Evolutionary conservation across 1,140 invertebrate species (phyloP).

Genomic region (Orius insidiosus): DNA sequence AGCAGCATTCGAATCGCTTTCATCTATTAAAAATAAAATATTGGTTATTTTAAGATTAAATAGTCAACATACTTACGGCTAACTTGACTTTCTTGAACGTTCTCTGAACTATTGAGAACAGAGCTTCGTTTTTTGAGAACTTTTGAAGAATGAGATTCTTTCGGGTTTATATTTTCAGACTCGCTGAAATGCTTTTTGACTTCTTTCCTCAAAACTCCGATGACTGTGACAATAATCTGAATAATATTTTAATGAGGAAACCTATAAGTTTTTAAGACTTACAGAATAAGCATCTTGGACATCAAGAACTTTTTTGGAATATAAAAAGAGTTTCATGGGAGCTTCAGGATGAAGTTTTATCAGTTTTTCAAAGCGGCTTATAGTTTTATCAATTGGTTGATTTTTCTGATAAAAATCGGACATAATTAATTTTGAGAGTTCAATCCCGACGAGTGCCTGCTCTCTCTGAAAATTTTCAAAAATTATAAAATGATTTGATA

Average conservation of each 20-base stretch:
- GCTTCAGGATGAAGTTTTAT: conserved; percentile 10
- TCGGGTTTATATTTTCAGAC: too few relatives aligned
- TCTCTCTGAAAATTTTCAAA: conserved; percentile 16
- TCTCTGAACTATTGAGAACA: neutral
- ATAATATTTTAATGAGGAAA: neutral
- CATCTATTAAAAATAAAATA: too few relatives aligned
- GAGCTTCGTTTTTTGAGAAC: neutral
- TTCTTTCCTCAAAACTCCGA: neutral
- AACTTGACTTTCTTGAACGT: too few relatives aligned
- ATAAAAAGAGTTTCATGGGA: conserved; percentile 12
- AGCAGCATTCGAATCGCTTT: too few relatives aligned
- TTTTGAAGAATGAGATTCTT: neutral
- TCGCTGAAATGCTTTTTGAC: neutral
- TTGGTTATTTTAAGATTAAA: too few relatives aligned
- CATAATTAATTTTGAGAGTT: conserved; percentile 15
- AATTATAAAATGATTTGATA: neutral
- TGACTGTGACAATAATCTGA: conserved; percentile 1
- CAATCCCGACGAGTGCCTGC: conserved; percentile 7
- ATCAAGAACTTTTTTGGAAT: conserved; percentile 9
- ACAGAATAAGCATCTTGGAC: conserved; percentile 6
- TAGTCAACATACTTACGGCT: too few relatives aligned
- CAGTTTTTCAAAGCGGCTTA: conserved; percentile 10
- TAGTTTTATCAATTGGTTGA: conserved; percentile 2
- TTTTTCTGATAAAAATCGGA: conserved; percentile 9
- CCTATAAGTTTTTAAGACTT: too few relatives aligned